Evolutionary conservation across 35 echinoderm and acorn worm genomes (phyloP), one percentile per base, ranked within the genome.

Genomic region (Heliocidaris erythrogramma): DNA sequence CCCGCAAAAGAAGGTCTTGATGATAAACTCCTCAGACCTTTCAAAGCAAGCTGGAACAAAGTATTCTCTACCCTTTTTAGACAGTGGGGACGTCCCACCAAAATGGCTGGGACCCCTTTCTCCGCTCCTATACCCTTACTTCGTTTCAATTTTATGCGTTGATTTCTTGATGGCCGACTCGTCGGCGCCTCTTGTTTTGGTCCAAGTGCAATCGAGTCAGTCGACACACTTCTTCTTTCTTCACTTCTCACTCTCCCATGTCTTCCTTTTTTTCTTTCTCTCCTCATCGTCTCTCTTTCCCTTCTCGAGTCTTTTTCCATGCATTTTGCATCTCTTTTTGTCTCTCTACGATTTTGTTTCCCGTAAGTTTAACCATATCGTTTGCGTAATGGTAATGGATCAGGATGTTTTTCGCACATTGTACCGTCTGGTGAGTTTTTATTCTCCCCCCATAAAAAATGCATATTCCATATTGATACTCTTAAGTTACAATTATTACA

Each of bases 151-250:
- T 89, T 89, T 48, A 47, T 89, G 87, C 87, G 47, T 89, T 89
- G 87, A 89, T 89, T 32, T 89, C 87, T 89, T 9, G 87, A 48
- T 89, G 2, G 87, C 87, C 87, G 87, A 32, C 87, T 89, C 13
- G 9, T 35, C 47, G 87, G 87, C 87, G 87, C 87, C 87, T 89
- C 87, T 89, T 89, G 87, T 89, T 89, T 89, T 89, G 31, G 31
- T 48, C 31, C 8, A 89, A 13, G 12, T n/a, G 87, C 87, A 35
- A 89, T 89, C 30, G 17, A 89, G 87, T 16, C 87, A 48, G 87
- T 14, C 65, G 65, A 78, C 65, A 78, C 65, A 78, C 27, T 78
- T 78, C 65, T n/a, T 78, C 65, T 78, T n/a, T 78, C 65, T 5
- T n/a, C 65, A 78, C 65, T 78, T 78, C 21, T 78, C 27, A n/a